These are phyloP conservation scores for Oscheius sp. DNA, from an alignment of 2,888 invertebrate species.

Conservation along the genomic window DNA sequence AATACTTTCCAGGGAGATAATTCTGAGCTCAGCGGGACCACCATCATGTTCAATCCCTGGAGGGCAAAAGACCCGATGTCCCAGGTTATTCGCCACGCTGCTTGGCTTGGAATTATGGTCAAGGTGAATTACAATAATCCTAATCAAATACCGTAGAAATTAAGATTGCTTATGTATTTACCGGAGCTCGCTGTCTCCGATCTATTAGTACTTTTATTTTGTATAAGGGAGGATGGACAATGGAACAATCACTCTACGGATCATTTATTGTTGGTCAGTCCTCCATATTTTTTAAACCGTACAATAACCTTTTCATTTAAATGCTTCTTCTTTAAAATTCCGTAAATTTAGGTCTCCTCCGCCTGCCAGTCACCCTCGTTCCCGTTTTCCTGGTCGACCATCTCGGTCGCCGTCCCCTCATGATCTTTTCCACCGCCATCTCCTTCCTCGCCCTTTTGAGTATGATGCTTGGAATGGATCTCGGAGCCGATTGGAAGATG, in stretches of 20 bases:
- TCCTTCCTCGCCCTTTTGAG: slow-evolving; percentile 38
- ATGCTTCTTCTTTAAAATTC: not conserved
- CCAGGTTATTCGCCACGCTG: slow-evolving; percentile 44
- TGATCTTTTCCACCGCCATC: slow-evolving; percentile 43
- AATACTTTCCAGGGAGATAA: not conserved
- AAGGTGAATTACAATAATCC: slow-evolving; percentile 31
- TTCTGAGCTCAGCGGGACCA: slow-evolving; percentile 39
- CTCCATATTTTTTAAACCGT: too few relatives aligned
- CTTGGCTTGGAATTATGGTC: slow-evolving; percentile 49
- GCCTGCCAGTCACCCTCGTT: slow-evolving; percentile 52
- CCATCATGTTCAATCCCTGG: slow-evolving; percentile 49
- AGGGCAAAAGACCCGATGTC: slow-evolving; percentile 44
- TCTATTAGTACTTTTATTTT: slow-evolving; percentile 50
- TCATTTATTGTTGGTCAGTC: slow-evolving; percentile 43
- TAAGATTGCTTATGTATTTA: slow-evolving; percentile 54
- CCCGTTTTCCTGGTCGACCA: slow-evolving; percentile 55
- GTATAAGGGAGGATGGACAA: slow-evolving; percentile 40
- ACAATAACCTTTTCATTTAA: not conserved
- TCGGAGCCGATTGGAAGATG: slow-evolving; percentile 46
- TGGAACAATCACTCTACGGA: slow-evolving; percentile 39
- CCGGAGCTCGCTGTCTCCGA: slow-evolving; percentile 51
- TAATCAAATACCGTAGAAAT: not conserved
- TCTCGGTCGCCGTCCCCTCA: slow-evolving; percentile 51
- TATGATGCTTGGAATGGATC: slow-evolving; percentile 42
- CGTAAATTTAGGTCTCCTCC: slow-evolving; percentile 45